Conservation (phyloP, 2,888 invertebrate species). For the Phyllotreta striolata region DNA sequence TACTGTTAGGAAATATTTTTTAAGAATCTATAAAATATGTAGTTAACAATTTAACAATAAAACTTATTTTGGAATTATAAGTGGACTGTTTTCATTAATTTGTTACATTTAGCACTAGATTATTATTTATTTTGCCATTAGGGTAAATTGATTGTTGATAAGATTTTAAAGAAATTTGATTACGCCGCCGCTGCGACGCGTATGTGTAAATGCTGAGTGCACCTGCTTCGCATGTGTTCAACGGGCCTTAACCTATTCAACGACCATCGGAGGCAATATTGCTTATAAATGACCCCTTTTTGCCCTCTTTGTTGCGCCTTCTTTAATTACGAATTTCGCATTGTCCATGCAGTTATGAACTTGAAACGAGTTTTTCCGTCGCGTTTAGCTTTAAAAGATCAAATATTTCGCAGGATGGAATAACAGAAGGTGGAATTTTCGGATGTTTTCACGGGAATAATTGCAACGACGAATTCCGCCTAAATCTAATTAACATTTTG, state of each 20-base stretch:
- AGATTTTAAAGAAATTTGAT: background rate
- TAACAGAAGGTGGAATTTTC: no score
- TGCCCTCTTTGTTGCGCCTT: conserved; percentile 24
- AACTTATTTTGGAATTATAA: no score
- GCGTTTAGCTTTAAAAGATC: no score
- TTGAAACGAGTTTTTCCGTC: conserved; percentile 2
- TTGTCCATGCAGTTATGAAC: conserved; percentile 13
- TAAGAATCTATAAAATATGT: no score
- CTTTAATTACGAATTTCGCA: conserved; percentile 32
- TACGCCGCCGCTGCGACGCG: conserved; percentile 18
- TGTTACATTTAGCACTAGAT: background rate
- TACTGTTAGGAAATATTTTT: no score
- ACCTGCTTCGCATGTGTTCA: conserved; percentile 46
- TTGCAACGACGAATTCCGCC: no score
- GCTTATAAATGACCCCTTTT: conserved; percentile 40
- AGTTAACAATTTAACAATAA: no score
- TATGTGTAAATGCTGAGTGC: conserved; percentile 33
- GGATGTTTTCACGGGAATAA: no score
- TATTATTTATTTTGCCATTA: background rate
- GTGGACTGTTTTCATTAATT: no score
- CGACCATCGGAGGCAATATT: conserved; percentile 37
- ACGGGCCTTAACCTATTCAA: conserved; percentile 41
- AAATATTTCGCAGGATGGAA: no score
- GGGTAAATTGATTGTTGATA: no score
- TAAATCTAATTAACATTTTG: no score